Conservation (phyloP, 2,888 invertebrate species). For the Agriopis leucophaearia region DNA sequence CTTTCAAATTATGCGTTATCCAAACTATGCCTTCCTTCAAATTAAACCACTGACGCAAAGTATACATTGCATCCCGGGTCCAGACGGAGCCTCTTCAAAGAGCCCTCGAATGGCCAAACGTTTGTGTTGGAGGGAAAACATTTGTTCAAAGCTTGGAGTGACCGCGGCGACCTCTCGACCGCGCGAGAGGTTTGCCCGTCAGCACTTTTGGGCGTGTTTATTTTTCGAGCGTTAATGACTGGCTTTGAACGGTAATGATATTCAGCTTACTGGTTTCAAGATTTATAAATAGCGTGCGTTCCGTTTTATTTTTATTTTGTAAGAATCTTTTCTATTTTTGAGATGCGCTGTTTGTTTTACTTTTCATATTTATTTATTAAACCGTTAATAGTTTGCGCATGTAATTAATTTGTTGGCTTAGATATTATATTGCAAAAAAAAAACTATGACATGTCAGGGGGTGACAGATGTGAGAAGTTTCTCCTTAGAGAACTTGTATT, state of each 20-base stretch:
- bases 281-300: conserved; percentile 3
- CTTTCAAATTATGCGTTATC: neutral
- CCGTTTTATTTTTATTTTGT: neutral
- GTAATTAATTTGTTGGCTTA: no score
- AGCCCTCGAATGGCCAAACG: conserved; percentile 60
- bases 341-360: no score
- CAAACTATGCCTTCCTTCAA: neutral
- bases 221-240: conserved; percentile 30
- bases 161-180: conserved; percentile 65
- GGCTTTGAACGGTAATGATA: conserved; percentile 32
- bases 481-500: no score
- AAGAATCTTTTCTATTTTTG: neutral
- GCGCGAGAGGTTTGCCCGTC: conserved; percentile 53
- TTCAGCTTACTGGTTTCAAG: conserved; percentile 20
- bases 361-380: no score
- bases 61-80: neutral
- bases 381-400: no score
- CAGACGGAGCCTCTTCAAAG: conserved; percentile 48
- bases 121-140: conserved; percentile 60
- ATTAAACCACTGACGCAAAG: conserved; percentile 5
- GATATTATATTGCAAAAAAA: no score
- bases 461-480: no score
- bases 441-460: no score
- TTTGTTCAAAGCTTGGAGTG: conserved; percentile 54
- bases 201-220: conserved; percentile 35